Conservation (phyloP, 1,140 invertebrate species). For the Leguminivora glycinivorella region DNA sequence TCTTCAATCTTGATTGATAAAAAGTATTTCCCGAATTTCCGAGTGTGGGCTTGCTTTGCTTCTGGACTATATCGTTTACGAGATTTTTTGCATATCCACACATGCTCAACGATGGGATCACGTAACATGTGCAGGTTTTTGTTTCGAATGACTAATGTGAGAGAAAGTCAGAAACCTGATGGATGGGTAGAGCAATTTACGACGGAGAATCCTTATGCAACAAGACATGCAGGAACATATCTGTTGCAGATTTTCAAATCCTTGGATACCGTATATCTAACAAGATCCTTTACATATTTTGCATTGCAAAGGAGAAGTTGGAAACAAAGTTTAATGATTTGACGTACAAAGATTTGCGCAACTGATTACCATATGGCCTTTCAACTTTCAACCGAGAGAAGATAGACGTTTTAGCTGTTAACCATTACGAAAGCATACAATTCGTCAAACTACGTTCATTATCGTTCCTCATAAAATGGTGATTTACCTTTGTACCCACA, state of each 20-base stretch:
- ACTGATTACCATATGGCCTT: too few relatives aligned
- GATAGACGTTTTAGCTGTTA: neutral
- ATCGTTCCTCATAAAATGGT: neutral
- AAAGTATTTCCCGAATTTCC: neutral
- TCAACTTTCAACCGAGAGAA: neutral
- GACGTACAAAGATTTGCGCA: too few relatives aligned
- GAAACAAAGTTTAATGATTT: too few relatives aligned
- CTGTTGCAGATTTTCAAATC: neutral
- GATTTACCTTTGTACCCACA: conserved; percentile 14
- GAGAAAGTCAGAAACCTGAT: neutral
- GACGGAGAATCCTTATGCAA: neutral
- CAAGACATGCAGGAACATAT: neutral
- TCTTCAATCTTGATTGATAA: too few relatives aligned
- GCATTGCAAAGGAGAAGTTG: too few relatives aligned
- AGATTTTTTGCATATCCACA: conserved; percentile 7
- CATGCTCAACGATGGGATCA: neutral
- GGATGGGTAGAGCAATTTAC: neutral
- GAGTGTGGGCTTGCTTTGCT: neutral
- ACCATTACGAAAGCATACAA: neutral
- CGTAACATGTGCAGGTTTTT: conserved; percentile 14
- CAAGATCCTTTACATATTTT: too few relatives aligned
- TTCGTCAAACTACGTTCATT: neutral
- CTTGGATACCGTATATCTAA: too few relatives aligned
- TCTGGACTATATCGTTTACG: neutral
- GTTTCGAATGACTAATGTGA: neutral